These are phyloP conservation scores for Noturus placidus DNA, from an alignment of 2,113 vertebrate genomes.

Conservation along the genomic window DNA sequence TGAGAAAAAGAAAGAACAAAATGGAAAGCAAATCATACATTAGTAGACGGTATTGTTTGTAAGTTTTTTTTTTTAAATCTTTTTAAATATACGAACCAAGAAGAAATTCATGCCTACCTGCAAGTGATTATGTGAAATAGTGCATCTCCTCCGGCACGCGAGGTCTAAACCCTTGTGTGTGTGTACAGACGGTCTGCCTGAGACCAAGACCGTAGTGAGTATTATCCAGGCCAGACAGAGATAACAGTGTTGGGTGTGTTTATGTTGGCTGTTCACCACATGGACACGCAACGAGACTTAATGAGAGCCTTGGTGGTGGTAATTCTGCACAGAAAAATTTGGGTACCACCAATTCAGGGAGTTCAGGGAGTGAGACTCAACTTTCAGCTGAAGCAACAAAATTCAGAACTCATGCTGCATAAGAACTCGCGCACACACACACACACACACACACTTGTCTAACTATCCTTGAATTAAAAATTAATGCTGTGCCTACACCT, in stretches of 20 bases:
- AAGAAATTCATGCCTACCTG: constrained; percentile 23
- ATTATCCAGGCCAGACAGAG: constrained; percentile 42
- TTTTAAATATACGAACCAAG: neutral
- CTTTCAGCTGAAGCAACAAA: constrained; percentile 47
- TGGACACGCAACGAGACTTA: constrained; percentile 56
- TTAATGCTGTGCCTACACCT: neutral
- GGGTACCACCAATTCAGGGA: constrained; percentile 63
- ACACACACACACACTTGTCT: neutral
- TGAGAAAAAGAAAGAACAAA: neutral
- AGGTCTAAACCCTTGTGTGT: neutral
- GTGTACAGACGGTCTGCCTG: constrained; percentile 14
- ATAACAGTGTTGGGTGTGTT: constrained; percentile 45
- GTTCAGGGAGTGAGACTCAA: constrained; percentile 59
- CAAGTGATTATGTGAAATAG: constrained; percentile 6
- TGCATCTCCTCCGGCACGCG: neutral
- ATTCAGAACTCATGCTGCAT: constrained; percentile 7
- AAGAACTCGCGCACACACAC: constrained; percentile 9
- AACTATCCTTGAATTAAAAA: neutral
- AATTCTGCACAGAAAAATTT: constrained; percentile 68
- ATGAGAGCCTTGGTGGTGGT: constrained; percentile 68
- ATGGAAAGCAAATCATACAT: neutral
- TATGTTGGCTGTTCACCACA: constrained; percentile 41
- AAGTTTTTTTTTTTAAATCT: neutral
- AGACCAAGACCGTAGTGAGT: neutral
- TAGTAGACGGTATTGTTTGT: neutral